Percentiles rank a stretch among this genome's conserved stretches.
These are phyloP conservation scores for Eupithecia tripunctaria DNA, from an alignment of 2,888 invertebrate genomes.

Conservation along the genomic window DNA sequence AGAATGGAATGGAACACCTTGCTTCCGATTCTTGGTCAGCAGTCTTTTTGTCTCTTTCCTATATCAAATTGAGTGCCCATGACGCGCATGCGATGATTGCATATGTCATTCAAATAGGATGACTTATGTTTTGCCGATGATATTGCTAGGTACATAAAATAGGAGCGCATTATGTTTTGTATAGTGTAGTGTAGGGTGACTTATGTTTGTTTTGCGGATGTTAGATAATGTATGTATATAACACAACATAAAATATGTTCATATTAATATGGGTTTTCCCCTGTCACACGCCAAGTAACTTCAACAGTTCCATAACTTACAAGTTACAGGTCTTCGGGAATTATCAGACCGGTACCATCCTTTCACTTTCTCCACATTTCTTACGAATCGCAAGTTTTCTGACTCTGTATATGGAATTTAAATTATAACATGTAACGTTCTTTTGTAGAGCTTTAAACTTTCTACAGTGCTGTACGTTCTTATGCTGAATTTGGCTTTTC, in stretches of 20 bases:
- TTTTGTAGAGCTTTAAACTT: slow-evolving; percentile 30
- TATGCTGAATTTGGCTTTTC: slow-evolving; percentile 11
- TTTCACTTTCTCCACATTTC: slow-evolving; percentile 38
- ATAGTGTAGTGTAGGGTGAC: too few relatives aligned
- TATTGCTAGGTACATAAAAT: too few relatives aligned
- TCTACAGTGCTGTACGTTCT: slow-evolving; percentile 23
- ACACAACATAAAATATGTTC: background rate
- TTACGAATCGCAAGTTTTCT: slow-evolving; percentile 34
- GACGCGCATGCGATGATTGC: background rate
- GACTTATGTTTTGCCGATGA: background rate
- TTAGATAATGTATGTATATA: too few relatives aligned
- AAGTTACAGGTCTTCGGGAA: slow-evolving; percentile 28
- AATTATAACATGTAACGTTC: slow-evolving; percentile 34
- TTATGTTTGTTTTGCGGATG: too few relatives aligned
- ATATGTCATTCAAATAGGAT: background rate
- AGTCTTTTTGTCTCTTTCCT: background rate
- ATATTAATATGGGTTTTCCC: background rate
- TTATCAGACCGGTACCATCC: slow-evolving; percentile 38
- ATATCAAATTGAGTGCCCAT: background rate
- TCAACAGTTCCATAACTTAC: slow-evolving; percentile 31
- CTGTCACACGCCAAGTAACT: background rate
- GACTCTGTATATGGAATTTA: slow-evolving; percentile 32
- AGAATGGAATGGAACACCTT: background rate
- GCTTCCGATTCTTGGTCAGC: background rate
- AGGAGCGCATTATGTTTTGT: too few relatives aligned